These are phyloP conservation scores for Hyposoter didymator DNA, from an alignment of 2,888 invertebrate genomes.

Conservation along the genomic window DNA sequence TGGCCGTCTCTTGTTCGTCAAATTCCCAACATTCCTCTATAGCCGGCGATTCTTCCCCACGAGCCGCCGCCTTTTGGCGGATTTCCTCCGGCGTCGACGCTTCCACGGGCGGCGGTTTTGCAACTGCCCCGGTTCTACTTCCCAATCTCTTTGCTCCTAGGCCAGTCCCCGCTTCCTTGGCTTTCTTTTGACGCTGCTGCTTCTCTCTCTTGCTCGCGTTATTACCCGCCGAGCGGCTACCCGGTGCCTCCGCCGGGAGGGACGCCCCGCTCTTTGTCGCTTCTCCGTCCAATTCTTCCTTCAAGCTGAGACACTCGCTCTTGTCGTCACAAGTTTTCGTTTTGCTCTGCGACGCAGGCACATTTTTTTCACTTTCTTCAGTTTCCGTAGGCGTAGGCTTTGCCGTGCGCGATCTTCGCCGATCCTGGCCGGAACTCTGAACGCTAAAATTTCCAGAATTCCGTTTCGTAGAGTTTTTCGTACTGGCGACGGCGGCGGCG, in stretches of 20 bases:
- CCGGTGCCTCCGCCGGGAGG: too few species aligned
- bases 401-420: constrained; percentile 13
- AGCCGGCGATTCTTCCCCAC: constrained; percentile 76
- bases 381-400: background rate
- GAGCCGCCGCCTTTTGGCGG: constrained; percentile 53
- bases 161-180: constrained; percentile 64
- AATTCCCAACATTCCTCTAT: constrained; percentile 86
- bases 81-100: constrained; percentile 45
- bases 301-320: background rate
- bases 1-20: constrained; percentile 80
- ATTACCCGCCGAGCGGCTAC: background rate
- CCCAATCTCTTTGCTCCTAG: constrained; percentile 74
- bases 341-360: background rate
- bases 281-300: background rate
- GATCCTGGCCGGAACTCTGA: constrained; percentile 53
- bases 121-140: constrained; percentile 30
- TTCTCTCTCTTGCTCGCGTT: constrained; percentile 50
- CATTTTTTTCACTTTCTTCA: background rate
- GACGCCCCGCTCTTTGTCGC: background rate
- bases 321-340: background rate
- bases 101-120: constrained; percentile 39
- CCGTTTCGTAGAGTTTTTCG: constrained; percentile 17
- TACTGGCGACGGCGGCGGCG: background rate
- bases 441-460: constrained; percentile 45
- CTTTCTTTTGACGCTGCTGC: constrained; percentile 65